These are phyloP conservation scores for Eupithecia dodoneata DNA, from an alignment of 2,888 invertebrate species.

Conservation along the genomic window DNA sequence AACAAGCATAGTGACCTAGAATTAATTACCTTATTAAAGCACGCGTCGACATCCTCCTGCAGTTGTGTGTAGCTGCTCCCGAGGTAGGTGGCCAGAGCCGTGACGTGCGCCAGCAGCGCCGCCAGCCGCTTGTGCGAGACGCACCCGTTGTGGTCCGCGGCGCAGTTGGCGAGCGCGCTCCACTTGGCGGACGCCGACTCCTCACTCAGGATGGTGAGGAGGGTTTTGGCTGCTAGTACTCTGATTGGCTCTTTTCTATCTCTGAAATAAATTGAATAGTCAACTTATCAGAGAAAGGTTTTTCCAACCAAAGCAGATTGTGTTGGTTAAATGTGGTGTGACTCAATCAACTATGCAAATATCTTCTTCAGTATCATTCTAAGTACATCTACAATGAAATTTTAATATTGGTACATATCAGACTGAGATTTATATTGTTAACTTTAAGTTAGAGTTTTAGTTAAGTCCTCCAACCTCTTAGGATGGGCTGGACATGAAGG, in stretches of 20 bases:
- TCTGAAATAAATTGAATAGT: constrained; percentile 62
- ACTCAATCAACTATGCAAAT: neutral
- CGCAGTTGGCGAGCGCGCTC: constrained; percentile 87
- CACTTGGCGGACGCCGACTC: constrained; percentile 86
- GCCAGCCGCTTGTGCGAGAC: constrained; percentile 86
- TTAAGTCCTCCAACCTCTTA: no score
- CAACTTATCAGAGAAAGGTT: neutral
- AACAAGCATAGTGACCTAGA: neutral
- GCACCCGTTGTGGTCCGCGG: constrained; percentile 90
- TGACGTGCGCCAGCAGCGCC: constrained; percentile 85
- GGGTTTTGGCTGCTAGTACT: constrained; percentile 87
- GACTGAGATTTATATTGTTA: no score
- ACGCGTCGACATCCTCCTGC: constrained; percentile 87
- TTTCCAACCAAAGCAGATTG: neutral
- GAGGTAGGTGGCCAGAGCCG: constrained; percentile 84
- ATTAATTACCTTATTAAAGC: constrained; percentile 87
- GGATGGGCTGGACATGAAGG: no score
- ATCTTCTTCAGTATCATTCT: no score
- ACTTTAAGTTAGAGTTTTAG: no score
- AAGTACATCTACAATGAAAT: no score
- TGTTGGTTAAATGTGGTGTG: neutral
- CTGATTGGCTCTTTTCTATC: constrained; percentile 85
- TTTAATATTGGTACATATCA: no score
- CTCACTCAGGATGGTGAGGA: constrained; percentile 87
- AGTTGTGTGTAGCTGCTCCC: constrained; percentile 86